Evolutionary conservation across 2,797 vertebrate species (phyloP).

Genomic region (Spheniscus humboldti): DNA sequence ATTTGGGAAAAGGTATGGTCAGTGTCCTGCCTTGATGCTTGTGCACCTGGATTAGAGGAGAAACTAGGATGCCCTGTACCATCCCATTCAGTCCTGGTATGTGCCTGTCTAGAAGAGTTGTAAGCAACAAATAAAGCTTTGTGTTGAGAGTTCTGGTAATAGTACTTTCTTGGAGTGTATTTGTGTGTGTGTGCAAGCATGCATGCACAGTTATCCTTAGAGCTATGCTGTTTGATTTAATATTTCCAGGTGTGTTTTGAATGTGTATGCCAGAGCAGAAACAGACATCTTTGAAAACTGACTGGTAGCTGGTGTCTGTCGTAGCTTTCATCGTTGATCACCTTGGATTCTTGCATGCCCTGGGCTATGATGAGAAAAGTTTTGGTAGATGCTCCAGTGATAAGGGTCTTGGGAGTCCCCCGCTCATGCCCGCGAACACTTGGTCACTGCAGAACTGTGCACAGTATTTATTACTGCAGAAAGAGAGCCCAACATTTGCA

Average conservation of each 20-base stretch:
- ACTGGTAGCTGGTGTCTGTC: not conserved
- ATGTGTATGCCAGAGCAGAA: not conserved
- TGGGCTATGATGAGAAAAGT: not conserved
- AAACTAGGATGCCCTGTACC: conserved; percentile 77
- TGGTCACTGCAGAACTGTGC: not conserved
- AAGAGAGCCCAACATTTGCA: not conserved
- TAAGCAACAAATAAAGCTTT: not conserved
- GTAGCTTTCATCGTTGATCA: not conserved
- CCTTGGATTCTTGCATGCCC: not conserved
- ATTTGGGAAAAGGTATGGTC: conserved; percentile 85
- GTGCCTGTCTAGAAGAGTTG: not conserved
- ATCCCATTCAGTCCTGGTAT: conserved; percentile 83
- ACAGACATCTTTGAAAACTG: not conserved
- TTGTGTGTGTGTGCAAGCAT: fast-evolving
- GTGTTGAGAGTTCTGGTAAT: not conserved
- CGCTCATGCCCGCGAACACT: not conserved
- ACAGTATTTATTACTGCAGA: not conserved
- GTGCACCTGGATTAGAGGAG: conserved; percentile 78
- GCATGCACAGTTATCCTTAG: not conserved
- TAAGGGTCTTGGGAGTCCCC: not conserved
- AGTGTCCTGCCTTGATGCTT: conserved; percentile 78
- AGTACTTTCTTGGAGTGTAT: not conserved
- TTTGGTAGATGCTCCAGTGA: not conserved
- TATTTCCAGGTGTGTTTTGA: not conserved
- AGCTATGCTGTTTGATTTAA: not conserved